These are phyloP conservation scores for Perca fluviatilis DNA, from an alignment of 2,113 vertebrate genomes.

Conservation along the genomic window DNA sequence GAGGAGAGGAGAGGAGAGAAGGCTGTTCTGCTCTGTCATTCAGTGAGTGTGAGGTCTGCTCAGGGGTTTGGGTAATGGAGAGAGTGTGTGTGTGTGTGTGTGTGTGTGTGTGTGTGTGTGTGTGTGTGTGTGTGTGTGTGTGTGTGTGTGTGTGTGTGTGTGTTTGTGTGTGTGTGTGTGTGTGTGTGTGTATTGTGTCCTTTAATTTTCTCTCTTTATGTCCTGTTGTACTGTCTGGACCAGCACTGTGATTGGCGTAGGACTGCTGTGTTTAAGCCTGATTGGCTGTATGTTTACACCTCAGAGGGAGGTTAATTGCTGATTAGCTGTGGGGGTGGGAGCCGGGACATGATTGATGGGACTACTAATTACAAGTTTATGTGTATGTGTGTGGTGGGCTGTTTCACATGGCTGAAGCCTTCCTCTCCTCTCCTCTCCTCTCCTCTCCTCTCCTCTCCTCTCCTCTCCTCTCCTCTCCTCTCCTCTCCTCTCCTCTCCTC, in stretches of 20 bases:
- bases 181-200: constrained; percentile 57
- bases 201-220: constrained; percentile 70
- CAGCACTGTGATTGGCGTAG: constrained; percentile 42
- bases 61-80: neutral
- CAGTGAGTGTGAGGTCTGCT: constrained; percentile 51
- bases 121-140: neutral
- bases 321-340: constrained; percentile 68
- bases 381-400: constrained; percentile 49
- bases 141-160: constrained; percentile 27
- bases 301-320: constrained; percentile 71
- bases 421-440: neutral
- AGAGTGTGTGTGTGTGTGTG: constrained; percentile 17
- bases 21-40: constrained; percentile 31
- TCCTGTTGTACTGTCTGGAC: constrained; percentile 62
- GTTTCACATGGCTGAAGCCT: constrained; percentile 21
- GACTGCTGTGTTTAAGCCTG: constrained; percentile 61
- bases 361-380: constrained; percentile 66
- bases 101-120: constrained; percentile 15
- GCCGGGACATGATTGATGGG: constrained; percentile 57
- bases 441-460: too few relatives aligned
- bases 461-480: too few relatives aligned
- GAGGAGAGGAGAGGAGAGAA: neutral
- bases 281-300: constrained; percentile 73
- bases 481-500: neutral
- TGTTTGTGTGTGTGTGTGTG: constrained; percentile 31